Evolutionary conservation across 2,797 vertebrate species (phyloP).

Genomic region (Muscicapa comitata): DNA sequence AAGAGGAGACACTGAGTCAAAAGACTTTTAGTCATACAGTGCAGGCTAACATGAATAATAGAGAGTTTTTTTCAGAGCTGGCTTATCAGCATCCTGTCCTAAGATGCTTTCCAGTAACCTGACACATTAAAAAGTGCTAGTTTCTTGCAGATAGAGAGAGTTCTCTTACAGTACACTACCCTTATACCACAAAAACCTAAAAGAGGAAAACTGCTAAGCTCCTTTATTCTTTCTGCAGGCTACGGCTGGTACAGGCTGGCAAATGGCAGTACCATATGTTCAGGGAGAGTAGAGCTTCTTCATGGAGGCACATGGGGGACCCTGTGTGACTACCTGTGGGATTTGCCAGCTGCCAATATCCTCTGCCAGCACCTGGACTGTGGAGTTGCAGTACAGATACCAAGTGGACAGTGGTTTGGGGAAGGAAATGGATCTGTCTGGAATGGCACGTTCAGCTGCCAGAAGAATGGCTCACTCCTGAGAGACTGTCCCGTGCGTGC

Average conservation of each 20-base stretch:
- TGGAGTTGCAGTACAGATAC: constrained; percentile 40
- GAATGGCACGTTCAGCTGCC: constrained; percentile 42
- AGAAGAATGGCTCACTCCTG: background rate
- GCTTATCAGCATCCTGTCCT: background rate
- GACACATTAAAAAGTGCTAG: background rate
- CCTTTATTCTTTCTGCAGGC: constrained; percentile 17
- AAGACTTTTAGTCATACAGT: background rate
- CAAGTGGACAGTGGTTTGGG: background rate
- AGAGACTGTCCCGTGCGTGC: background rate
- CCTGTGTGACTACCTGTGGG: constrained; percentile 57
- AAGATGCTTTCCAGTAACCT: background rate
- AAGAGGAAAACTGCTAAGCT: background rate
- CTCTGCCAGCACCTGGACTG: constrained; percentile 65
- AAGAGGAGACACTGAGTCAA: background rate
- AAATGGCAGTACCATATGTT: constrained; percentile 30
- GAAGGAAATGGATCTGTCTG: constrained; percentile 38
- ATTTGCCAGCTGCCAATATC: constrained; percentile 39
- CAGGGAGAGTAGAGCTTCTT: constrained; percentile 67
- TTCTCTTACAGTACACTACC: background rate
- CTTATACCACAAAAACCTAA: background rate
- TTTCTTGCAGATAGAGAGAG: background rate
- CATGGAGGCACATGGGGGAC: constrained; percentile 36
- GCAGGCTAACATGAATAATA: background rate
- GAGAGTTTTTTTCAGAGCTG: background rate
- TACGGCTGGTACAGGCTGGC: constrained; percentile 44